Conservation (phyloP, 1,140 invertebrate species). For the Atopsyche davidsoni region DNA sequence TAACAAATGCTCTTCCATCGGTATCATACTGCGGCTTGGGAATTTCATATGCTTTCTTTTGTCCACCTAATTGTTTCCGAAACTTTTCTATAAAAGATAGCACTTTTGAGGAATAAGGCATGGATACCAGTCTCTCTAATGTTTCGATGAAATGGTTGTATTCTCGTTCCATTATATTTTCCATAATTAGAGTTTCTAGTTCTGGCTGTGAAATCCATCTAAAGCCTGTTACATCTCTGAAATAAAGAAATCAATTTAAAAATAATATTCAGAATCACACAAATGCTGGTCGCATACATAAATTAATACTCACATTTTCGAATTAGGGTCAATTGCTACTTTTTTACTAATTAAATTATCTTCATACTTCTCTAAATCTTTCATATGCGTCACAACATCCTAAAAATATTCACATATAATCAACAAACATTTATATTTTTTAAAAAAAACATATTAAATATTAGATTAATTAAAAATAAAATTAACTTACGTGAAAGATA, state of each 20-base stretch:
- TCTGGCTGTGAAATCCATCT: slow-evolving; percentile 64
- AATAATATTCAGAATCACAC: background rate
- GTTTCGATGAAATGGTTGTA: slow-evolving; percentile 69
- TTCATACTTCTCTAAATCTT: slow-evolving; percentile 62
- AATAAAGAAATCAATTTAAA: slow-evolving; percentile 25
- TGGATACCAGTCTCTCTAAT: slow-evolving; percentile 62
- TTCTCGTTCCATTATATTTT: slow-evolving; percentile 62
- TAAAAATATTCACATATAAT: slow-evolving; percentile 32
- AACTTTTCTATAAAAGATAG: slow-evolving; percentile 70
- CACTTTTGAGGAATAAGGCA: slow-evolving; percentile 62
- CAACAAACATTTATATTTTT: slow-evolving; percentile 5
- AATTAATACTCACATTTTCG: slow-evolving; percentile 50
- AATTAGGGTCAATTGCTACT: slow-evolving; percentile 50
- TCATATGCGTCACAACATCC: slow-evolving; percentile 58
- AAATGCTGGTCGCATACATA: slow-evolving; percentile 14
- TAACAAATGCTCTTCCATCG: slow-evolving; percentile 61
- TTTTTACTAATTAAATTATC: slow-evolving; percentile 60
- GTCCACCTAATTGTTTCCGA: slow-evolving; percentile 50
- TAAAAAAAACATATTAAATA: slow-evolving; percentile 7
- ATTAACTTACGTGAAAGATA: slow-evolving; percentile 65
- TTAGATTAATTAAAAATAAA: slow-evolving; percentile 13
- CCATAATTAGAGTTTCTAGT: slow-evolving; percentile 63
- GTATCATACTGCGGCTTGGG: slow-evolving; percentile 62
- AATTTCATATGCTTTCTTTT: slow-evolving; percentile 49
- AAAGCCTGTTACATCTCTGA: slow-evolving; percentile 50